phyloP scores from a whole-genome alignment of 35 echinoderm and acorn worm genomes.

The Apostichopus californicus region DNA sequence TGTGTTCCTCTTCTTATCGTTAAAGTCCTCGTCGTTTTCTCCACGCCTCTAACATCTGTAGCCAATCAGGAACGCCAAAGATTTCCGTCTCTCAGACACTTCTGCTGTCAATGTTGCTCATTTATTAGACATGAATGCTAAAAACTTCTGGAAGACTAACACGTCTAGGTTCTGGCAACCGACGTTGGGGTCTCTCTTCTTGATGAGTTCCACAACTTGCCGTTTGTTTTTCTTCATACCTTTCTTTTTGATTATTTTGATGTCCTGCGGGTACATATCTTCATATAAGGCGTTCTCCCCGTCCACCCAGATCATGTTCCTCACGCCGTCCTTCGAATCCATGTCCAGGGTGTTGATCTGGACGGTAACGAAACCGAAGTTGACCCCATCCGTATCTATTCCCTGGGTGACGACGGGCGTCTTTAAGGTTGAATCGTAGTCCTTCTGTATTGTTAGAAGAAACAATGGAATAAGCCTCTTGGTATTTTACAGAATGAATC shows the following conservation, averaged over 20 bases:
- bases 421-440: constrained; percentile 48
- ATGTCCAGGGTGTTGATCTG: constrained; percentile 86
- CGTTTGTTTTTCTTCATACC: constrained; percentile 57
- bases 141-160: constrained; percentile 84
- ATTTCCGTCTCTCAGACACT: too few relatives aligned
- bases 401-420: constrained; percentile 77
- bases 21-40: too few relatives aligned
- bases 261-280: constrained; percentile 80
- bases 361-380: constrained; percentile 73
- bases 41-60: too few relatives aligned
- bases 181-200: constrained; percentile 70
- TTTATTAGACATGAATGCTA: constrained; percentile 47
- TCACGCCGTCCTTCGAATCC: constrained; percentile 65
- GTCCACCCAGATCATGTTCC: constrained; percentile 97
- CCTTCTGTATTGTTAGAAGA: neutral
- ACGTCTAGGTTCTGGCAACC: constrained; percentile 83
- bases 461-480: neutral
- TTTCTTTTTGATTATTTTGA: constrained; percentile 61
- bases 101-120: neutral
- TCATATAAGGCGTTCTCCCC: constrained; percentile 65
- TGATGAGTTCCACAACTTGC: constrained; percentile 45
- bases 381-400: constrained; percentile 76
- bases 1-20: too few relatives aligned
- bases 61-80: too few relatives aligned
- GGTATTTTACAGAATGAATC: too few relatives aligned